Evolutionary conservation across 2,797 vertebrate genomes (phyloP).

Genomic region (Ctenopoma multispine): DNA sequence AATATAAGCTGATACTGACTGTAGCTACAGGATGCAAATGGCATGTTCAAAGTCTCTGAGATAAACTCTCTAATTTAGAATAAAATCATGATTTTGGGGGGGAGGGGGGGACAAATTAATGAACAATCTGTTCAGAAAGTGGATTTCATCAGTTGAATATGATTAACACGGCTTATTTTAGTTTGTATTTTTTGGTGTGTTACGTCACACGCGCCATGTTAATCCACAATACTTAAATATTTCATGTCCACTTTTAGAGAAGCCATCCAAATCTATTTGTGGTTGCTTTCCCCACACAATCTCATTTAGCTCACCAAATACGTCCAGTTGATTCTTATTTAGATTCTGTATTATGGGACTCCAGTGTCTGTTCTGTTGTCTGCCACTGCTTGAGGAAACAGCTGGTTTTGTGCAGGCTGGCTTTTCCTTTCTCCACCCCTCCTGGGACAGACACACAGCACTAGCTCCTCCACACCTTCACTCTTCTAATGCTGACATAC

Average conservation of each 20-base stretch:
- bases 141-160: neutral
- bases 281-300: neutral
- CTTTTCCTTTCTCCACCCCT: conserved; percentile 35
- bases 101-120: conserved; percentile 2
- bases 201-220: neutral
- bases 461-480: conserved; percentile 53
- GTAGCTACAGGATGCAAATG: neutral
- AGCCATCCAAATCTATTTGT: neutral
- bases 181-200: conserved; percentile 8
- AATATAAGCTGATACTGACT: neutral
- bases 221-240: neutral
- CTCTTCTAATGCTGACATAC: conserved; percentile 54
- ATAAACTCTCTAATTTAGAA: neutral
- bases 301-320: neutral
- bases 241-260: neutral
- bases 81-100: neutral
- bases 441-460: conserved; percentile 50
- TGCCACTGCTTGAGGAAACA: conserved; percentile 54
- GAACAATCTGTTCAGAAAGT: neutral
- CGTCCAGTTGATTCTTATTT: conserved; percentile 4
- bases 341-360: conserved; percentile 20
- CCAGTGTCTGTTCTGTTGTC: conserved; percentile 34
- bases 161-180: neutral
- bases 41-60: neutral
- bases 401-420: conserved; percentile 52